Base-by-base conservation (phyloP, 2,888 invertebrate species). In the Mesorhabditis belari region DNA sequence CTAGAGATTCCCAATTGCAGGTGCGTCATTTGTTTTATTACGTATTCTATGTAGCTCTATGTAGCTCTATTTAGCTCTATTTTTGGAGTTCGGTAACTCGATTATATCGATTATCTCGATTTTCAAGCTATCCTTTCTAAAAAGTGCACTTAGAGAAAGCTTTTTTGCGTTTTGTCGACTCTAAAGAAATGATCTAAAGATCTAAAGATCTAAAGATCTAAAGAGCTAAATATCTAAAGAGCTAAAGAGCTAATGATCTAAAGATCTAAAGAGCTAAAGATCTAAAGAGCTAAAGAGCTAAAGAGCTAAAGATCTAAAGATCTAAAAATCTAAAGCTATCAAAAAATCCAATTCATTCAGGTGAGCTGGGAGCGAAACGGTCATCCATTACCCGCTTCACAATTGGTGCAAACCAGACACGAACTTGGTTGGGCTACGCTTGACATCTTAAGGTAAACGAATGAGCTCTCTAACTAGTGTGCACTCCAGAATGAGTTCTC, bases 401-500 rank as follows among this genome's bases (percentile, higher is more conserved):
- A 84, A 67, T 75, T 84, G 58, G 82, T 83, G 67, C 81, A 81
- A 63, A 82, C 83, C 6, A 89, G 72, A 4, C 66, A 67, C 25
- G 93, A 94, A 82, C 92, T 94, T 80, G 93, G 93, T 58, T 92
- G 88, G 81, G 92, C 93, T 3, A 90, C 92, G 0, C 85, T 94
- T 83, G 91, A 91, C 73, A 91, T 94, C 75, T 65, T 66, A 85
- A 87, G 70, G 5, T 77, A n/a, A n/a, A n/a, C 67, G 56, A 79
- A 79, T 57, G 74, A 74, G 23, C n/a, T n/a, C n/a, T n/a, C n/a
- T n/a, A n/a, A n/a, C n/a, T n/a, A n/a, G n/a, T n/a, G n/a, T n/a
- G n/a, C n/a, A n/a, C n/a, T n/a, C n/a, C n/a, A n/a, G n/a, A n/a
- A n/a, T n/a, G n/a, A n/a, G n/a, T n/a, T n/a, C n/a, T n/a, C n/a